A percentile compares a stretch with the other conserved stretches of the same genome.
Conservation (phyloP, 37 sponge, comb jelly and placozoan genomes). For the Aplysina aerophoba region DNA sequence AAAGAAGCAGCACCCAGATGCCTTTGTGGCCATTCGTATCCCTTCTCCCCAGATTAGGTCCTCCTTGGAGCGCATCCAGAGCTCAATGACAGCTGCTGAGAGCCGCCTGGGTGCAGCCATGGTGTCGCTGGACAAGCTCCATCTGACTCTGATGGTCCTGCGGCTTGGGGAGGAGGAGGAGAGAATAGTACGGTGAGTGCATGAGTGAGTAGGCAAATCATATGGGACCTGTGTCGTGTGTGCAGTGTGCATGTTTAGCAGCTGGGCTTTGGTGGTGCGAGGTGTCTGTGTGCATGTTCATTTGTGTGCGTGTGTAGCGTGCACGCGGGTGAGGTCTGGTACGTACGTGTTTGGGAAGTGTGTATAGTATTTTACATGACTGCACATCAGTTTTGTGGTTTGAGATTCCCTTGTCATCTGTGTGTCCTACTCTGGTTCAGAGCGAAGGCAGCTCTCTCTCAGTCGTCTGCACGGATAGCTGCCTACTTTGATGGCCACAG, state of each 20-base stretch:
- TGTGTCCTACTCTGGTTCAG: background rate
- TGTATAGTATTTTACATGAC: background rate
- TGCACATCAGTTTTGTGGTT: background rate
- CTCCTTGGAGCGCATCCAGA: conserved; percentile 44
- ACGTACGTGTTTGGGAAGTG: background rate
- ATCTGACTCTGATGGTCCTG: conserved; percentile 62
- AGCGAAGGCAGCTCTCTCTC: background rate
- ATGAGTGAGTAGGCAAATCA: background rate
- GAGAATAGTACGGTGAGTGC: conserved; percentile 35
- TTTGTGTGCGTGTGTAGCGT: background rate
- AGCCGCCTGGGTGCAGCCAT: background rate
- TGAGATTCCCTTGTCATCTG: background rate
- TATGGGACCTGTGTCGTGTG: background rate
- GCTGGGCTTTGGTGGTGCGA: too few species aligned
- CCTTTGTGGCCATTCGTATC: conserved; percentile 63
- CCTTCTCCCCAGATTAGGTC: conserved; percentile 37
- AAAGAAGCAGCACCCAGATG: conserved; percentile 38
- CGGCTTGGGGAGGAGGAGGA: conserved; percentile 32
- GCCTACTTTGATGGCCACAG: background rate
- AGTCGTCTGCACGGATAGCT: background rate
- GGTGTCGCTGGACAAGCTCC: conserved; percentile 48
- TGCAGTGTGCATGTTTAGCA: too few species aligned
- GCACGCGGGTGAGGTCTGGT: background rate
- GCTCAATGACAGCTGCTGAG: conserved; percentile 31
- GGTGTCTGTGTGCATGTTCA: background rate